phyloP scores from a whole-genome alignment of 2,113 vertebrate species.

The Ceuthmochares aereus region DNA sequence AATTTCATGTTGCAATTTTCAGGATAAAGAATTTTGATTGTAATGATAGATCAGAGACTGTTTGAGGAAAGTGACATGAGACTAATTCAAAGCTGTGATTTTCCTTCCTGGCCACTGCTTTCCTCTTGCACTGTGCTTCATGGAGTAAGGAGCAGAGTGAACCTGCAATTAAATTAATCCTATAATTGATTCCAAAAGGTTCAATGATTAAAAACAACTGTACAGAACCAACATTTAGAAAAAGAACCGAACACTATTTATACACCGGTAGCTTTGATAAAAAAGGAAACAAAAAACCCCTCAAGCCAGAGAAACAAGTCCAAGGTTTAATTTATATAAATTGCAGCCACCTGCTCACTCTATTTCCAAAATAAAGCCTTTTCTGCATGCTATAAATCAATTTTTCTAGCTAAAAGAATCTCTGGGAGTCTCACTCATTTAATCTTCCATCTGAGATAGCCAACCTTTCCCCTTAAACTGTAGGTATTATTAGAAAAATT shows the following conservation, averaged over 20 bases:
- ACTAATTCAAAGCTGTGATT: slow-evolving; percentile 14
- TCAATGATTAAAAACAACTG: slow-evolving; percentile 20
- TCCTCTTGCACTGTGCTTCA: neutral
- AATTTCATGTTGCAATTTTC: slow-evolving; percentile 34
- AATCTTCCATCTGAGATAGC: neutral
- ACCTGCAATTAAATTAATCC: slow-evolving; percentile 15
- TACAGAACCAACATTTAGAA: neutral
- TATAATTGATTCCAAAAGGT: slow-evolving; percentile 20
- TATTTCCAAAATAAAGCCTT: slow-evolving; percentile 24
- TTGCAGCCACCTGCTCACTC: slow-evolving; percentile 32
- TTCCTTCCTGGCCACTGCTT: neutral
- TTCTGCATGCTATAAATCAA: slow-evolving; percentile 26
- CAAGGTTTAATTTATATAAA: slow-evolving; percentile 60
- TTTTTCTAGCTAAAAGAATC: slow-evolving; percentile 21
- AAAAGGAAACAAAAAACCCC: neutral
- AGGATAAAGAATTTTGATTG: slow-evolving; percentile 64
- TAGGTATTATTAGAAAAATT: neutral
- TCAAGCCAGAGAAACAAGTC: neutral
- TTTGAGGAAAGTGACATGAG: neutral
- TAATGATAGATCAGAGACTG: slow-evolving; percentile 34
- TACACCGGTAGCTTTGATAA: slow-evolving; percentile 15
- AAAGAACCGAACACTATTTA: neutral
- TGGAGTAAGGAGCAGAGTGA: neutral
- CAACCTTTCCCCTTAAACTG: neutral
- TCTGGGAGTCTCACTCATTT: neutral